Conservation (phyloP, 1,140 invertebrate species). For the Cryptotermes secundus region DNA sequence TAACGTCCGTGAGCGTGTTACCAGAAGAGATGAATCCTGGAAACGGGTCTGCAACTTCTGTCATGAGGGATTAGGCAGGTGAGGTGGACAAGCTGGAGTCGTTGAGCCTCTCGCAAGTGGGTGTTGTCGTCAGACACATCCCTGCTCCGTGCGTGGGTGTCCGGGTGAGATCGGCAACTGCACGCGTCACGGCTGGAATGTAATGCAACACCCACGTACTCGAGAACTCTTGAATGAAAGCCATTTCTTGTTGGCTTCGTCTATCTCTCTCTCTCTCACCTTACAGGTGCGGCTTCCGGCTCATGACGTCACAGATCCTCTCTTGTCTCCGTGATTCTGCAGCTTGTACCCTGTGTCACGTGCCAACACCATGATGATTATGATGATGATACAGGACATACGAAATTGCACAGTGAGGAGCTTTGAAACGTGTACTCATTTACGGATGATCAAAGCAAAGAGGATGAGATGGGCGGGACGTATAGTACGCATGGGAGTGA, state of each 20-base stretch:
- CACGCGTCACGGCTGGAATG: neutral
- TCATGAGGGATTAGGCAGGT: neutral
- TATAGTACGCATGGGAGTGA: too few relatives aligned
- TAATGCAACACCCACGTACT: conserved; percentile 13
- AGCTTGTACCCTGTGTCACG: too few relatives aligned
- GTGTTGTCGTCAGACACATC: neutral
- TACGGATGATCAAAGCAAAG: too few relatives aligned
- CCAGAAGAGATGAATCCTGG: too few relatives aligned
- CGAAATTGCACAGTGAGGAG: too few relatives aligned
- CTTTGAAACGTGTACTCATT: too few relatives aligned
- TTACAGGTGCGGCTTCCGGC: conserved; percentile 3
- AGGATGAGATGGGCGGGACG: too few relatives aligned
- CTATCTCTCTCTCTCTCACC: neutral
- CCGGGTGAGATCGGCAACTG: neutral
- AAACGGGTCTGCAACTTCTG: too few relatives aligned
- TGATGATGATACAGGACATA: too few relatives aligned
- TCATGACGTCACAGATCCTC: neutral
- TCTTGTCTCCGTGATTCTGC: neutral
- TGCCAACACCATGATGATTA: too few relatives aligned
- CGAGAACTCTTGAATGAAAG: neutral
- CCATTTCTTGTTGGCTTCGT: neutral
- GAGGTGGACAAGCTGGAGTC: neutral
- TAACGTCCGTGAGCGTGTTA: too few relatives aligned
- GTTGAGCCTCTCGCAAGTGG: neutral
- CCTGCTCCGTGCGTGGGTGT: neutral